A percentile compares a stretch with the other conserved stretches of the same genome.
Conservation (phyloP, 1,140 invertebrate species). For the Copidosoma floridanum region DNA sequence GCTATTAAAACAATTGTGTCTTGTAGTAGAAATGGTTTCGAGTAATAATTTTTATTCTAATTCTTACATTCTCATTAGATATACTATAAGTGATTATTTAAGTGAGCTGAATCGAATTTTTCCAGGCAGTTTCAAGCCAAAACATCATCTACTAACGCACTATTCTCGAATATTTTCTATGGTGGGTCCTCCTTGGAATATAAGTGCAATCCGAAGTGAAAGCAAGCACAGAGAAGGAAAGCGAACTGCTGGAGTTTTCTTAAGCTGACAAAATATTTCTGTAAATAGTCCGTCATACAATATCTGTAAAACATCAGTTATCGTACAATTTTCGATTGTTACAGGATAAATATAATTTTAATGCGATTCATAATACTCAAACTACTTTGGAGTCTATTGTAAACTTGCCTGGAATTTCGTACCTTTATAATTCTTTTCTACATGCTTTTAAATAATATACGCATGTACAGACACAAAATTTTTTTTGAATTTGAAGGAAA, state of each 20-base stretch:
- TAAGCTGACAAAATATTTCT: neutral
- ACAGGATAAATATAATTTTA: too few relatives aligned
- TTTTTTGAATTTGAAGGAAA: too few relatives aligned
- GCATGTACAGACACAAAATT: too few relatives aligned
- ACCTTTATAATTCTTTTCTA: too few relatives aligned
- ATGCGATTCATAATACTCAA: too few relatives aligned
- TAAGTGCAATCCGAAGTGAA: neutral
- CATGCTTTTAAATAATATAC: too few relatives aligned
- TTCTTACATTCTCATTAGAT: neutral
- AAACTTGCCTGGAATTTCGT: too few relatives aligned
- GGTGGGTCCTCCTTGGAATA: slow-evolving; percentile 4
- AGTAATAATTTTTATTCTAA: neutral
- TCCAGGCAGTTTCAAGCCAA: neutral
- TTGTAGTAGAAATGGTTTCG: slow-evolving; percentile 9
- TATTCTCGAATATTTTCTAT: slow-evolving; percentile 6
- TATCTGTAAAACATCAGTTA: slow-evolving; percentile 1
- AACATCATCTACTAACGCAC: neutral
- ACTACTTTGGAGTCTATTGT: too few relatives aligned
- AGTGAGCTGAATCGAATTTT: slow-evolving; percentile 3
- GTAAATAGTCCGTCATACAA: too few relatives aligned
- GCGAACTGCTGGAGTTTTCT: neutral
- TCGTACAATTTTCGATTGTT: neutral
- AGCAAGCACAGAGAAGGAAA: slow-evolving; percentile 10
- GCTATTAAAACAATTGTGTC: slow-evolving; percentile 13
- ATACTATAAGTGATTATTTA: slow-evolving; percentile 13